phyloP scores from a whole-genome alignment of 2,797 vertebrate species.

The Luscinia megarhynchos region DNA sequence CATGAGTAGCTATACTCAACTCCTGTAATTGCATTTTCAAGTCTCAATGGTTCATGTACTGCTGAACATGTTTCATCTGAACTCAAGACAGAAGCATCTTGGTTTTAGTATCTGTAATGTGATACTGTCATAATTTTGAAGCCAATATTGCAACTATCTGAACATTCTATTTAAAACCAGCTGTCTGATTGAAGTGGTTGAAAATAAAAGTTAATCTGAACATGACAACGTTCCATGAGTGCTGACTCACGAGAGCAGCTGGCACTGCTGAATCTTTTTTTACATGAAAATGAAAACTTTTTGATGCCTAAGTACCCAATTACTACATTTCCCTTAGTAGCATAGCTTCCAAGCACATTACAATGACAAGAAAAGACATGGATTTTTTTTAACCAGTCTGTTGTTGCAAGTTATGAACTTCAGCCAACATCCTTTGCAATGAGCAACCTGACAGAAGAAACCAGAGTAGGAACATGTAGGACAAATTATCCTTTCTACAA shows the following conservation, averaged over 20 bases:
- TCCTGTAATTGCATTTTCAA: fast-evolving
- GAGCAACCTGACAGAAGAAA: background rate
- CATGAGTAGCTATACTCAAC: background rate
- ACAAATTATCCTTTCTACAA: background rate
- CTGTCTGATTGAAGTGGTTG: background rate
- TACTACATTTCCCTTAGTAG: background rate
- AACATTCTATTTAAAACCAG: background rate
- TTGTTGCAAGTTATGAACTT: background rate
- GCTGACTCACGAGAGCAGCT: background rate
- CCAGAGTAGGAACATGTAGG: background rate
- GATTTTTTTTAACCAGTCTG: background rate
- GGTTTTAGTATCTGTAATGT: background rate
- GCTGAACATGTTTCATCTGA: background rate
- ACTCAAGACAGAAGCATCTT: background rate
- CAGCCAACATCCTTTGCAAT: background rate
- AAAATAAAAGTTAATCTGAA: background rate
- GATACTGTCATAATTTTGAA: background rate
- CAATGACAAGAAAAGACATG: background rate
- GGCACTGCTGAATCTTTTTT: background rate
- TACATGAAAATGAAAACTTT: background rate
- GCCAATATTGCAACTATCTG: fast-evolving
- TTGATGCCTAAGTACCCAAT: background rate
- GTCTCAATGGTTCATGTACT: background rate
- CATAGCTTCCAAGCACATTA: background rate
- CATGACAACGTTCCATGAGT: fast-evolving